Percentiles rank a stretch among this genome's conserved stretches.
Conservation (phyloP, 2,888 invertebrate genomes). For the Cistogaster globosa region DNA sequence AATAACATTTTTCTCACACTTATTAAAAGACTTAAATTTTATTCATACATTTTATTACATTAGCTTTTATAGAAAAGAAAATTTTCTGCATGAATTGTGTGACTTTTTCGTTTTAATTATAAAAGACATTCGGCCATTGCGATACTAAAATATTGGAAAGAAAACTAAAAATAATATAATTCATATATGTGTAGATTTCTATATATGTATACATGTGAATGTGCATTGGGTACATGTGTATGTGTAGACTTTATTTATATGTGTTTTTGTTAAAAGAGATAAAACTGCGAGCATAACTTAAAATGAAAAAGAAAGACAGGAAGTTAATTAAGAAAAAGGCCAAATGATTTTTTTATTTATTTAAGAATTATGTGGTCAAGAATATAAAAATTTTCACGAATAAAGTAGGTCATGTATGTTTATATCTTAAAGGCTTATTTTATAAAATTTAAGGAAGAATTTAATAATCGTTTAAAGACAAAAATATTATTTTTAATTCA, state of each 20-base stretch:
- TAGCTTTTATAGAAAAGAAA: too few species aligned
- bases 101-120: background rate
- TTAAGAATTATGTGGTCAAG: background rate
- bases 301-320: background rate
- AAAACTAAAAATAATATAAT: slow-evolving; percentile 2
- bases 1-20: too few species aligned
- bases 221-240: background rate
- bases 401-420: background rate
- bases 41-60: too few species aligned
- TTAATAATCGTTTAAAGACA: too few species aligned
- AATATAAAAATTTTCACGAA: background rate
- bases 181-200: background rate
- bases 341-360: background rate
- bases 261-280: background rate
- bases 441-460: too few species aligned
- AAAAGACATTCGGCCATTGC: background rate
- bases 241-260: background rate
- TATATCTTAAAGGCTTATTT: too few species aligned
- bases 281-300: background rate
- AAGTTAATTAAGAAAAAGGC: slow-evolving; percentile 24
- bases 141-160: slow-evolving; percentile 11
- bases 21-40: too few species aligned
- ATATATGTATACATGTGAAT: too few species aligned
- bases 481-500: too few species aligned
- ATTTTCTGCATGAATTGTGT: too few species aligned